Base-by-base conservation (phyloP, 2,113 vertebrate species). In the Eubucco bourcierii region DNA sequence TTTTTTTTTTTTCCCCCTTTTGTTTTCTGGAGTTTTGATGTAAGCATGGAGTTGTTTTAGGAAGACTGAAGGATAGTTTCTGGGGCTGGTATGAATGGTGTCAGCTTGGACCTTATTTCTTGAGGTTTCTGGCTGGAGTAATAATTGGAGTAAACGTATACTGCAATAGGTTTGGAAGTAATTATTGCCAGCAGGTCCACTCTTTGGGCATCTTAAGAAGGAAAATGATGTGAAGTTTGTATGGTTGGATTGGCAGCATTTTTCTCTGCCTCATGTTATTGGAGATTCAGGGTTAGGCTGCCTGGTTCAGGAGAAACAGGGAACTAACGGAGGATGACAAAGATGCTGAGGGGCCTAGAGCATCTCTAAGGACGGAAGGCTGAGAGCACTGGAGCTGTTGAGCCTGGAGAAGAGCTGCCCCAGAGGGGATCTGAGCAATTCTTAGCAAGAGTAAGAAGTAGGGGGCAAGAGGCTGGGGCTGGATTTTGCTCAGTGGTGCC, bases 171-270 rank as follows among this genome's bases (percentile, higher is more conserved):
- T 24, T 59, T 44, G 67, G 77, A 29, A 78, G 34, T 33, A 60
- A 33, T 50, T 83, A 33, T 5, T 21, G 14, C 16, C 8, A 3
- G 10, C 20, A 10, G 72, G 34, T 8, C 29, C 60, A 46, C 68
- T 34, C 67, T 44, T 20, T 52, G 7, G 37, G 3, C 6, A 18
- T 28, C 80, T 71, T 52, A 34, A 33, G 71, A 34, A n/a, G 25
- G 55, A 58, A 33, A 41, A 28, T 2, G 9, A 5, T 58, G 20
- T 76, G 41, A 76, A 25, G 25, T 34, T 56, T 28, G 12, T 21
- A 2, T 44, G 44, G 34, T 31, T 88, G 29, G 29, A 17, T 28
- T 21, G 55, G 10, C 7, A 19, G 52, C 0, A 0, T 21, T 72
- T 80, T 24, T 55, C 46, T 84, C 55, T 27, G 21, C 34, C 2